Evolutionary conservation across 1,140 invertebrate species (phyloP), one percentile per base, ranked within the genome.

Genomic region (Stegodyphus mimosarum): DNA sequence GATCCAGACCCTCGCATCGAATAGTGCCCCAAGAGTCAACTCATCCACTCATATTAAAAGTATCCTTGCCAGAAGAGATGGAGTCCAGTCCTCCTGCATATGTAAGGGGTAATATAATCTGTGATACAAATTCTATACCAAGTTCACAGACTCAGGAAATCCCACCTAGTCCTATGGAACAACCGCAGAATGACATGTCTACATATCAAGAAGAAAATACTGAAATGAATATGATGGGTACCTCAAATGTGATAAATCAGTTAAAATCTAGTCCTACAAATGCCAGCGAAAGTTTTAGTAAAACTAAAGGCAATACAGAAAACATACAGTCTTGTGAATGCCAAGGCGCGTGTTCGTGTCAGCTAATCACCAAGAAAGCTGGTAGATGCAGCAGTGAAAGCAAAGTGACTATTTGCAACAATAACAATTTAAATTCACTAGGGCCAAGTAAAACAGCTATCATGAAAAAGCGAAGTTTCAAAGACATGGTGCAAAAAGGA

Each of bases 261-360:
- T 33, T 33, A 33, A 33, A 33, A 33, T 33, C 33, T 33, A 33
- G 33, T 33, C 33, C 33, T 33, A 33, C 33, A 33, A 33, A 33
- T 33, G 33, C 33, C 33, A 33, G 33, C 33, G 33, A 33, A 33
- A 63, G 6, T 10, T n/a, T 18, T 6, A n/a, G 11, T 2, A 53
- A 9, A 13, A n/a, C 5, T 11, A 64, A 17, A 18, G 11, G n/a
- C 10, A 55, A 74, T 5, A 18, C 53, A 7, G 80, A 83, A 11
- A 64, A 15, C 6, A 7, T n/a, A 13, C 51, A 72, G 33, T 73
- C 64, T 6, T 84, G 81, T 15, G 71, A 87, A 15, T 87, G 83
- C 50, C 84, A 86, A n/a, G 87, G 87, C 15, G 87, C 87, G 5
- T 87, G 87, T 63, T 87, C 87, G 0, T 87, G 87, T 48, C 71